Evolutionary conservation across 2,888 invertebrate genomes (phyloP), one percentile per base, ranked within the genome.

Genomic region (Chorisops tibialis): DNA sequence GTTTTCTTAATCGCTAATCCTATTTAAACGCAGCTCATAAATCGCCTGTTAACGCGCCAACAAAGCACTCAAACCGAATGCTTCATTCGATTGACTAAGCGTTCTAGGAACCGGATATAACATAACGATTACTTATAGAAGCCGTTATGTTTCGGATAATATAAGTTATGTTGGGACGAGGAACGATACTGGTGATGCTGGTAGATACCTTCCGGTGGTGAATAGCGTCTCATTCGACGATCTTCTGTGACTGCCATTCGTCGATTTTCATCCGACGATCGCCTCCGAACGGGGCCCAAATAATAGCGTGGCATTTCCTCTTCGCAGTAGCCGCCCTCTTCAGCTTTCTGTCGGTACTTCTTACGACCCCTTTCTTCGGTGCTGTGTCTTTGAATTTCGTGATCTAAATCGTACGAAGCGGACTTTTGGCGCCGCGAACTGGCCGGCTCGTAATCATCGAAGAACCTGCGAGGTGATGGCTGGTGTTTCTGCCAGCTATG

Each of bases 101-200:
- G n/a, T 35, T 30, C 5, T 12, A 9, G 24, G 5, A 19, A 9
- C 12, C 38, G 19, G 12, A 2, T 12, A 35, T 14, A 35, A 16
- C 11, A 24, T 41, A 14, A 9, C 16, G 16, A 16, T 56, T 30
- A 56, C 43, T 56, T 56, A 21, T 56, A 56, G n/a, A 30, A 56
- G 12, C 56, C 45, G 18, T 56, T 83, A 81, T 67, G 66, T 62
- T 76, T 75, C n/a, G 75, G 75, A 70, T 76, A 74, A 61, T 78
- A 78, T 1, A 87, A 77, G 70, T 85, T 86, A 73, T 86, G 86
- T 63, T 86, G 86, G 0, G 85, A 85, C 63, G 84, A 83, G 0
- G 87, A 85, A 52, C 83, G 79, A 73, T 76, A 78, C 66, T 81
- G 81, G 62, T 78, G 73, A 49, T 71, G 74, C 48, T 79, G 71